Percentiles rank a stretch among this genome's conserved stretches.
phyloP scores from a whole-genome alignment of 30 jellyfish, hydroid and myxozoan genomes.

The Turritopsis rubra region DNA sequence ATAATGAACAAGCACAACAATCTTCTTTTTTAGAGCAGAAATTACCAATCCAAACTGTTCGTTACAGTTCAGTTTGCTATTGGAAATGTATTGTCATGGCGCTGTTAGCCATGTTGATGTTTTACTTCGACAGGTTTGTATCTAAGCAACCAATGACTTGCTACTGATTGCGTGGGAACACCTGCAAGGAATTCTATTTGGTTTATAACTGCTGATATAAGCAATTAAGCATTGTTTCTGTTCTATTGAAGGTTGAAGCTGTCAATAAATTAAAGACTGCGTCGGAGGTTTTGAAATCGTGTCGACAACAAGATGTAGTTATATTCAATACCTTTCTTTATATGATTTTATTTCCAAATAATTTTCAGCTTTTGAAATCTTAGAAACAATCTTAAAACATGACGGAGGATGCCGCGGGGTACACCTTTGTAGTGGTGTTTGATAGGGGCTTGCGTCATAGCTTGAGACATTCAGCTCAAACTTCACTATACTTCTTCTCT shows the following conservation, averaged over 20 bases:
- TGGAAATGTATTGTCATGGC: slow-evolving; percentile 77
- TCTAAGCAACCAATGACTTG: too few species aligned
- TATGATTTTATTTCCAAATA: background rate
- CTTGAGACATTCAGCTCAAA: too few species aligned
- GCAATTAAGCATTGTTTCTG: background rate
- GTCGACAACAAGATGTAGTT: background rate
- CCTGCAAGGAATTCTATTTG: too few species aligned
- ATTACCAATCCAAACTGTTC: slow-evolving; percentile 52
- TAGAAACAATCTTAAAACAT: too few species aligned
- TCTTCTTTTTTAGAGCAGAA: slow-evolving; percentile 43
- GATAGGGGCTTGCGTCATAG: too few species aligned
- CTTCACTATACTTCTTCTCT: too few species aligned
- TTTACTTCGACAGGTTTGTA: slow-evolving; percentile 68
- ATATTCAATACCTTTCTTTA: background rate
- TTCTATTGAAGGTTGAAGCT: slow-evolving; percentile 49
- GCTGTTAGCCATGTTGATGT: slow-evolving; percentile 52
- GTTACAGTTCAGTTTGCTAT: slow-evolving; percentile 55
- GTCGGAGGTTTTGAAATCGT: slow-evolving; percentile 38
- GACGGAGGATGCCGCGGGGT: too few species aligned
- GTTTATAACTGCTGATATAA: too few species aligned
- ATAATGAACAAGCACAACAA: background rate
- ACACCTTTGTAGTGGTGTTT: too few species aligned
- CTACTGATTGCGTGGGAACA: too few species aligned
- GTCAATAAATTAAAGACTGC: slow-evolving; percentile 62
- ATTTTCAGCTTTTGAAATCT: too few species aligned